Percentiles rank a stretch among this genome's conserved stretches.
Evolutionary conservation across 2,113 vertebrate genomes (phyloP).

Genomic region (Chloropsis cyanopogon): DNA sequence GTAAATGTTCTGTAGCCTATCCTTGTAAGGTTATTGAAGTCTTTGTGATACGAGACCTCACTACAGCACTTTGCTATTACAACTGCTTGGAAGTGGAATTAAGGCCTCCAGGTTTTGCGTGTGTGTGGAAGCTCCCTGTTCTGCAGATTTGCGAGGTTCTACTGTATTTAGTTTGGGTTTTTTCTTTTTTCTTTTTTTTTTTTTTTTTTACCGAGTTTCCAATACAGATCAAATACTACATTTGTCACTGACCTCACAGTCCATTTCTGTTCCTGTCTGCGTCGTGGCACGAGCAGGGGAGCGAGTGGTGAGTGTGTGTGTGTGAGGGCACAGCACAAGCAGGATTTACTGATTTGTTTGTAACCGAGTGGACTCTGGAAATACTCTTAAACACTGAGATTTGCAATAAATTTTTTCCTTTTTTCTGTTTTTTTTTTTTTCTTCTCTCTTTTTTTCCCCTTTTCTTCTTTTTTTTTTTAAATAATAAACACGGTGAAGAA

Average conservation of each 20-base stretch:
- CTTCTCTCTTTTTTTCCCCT: rapidly evolving
- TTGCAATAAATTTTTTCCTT: constrained; percentile 74
- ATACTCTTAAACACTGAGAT: constrained; percentile 70
- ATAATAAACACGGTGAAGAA: neutral
- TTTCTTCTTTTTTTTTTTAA: neutral
- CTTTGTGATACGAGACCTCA: constrained; percentile 57
- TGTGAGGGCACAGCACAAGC: constrained; percentile 29
- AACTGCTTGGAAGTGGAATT: constrained; percentile 49
- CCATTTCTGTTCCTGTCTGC: constrained; percentile 44
- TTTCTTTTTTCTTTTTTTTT: neutral
- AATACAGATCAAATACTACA: neutral
- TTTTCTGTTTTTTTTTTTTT: neutral
- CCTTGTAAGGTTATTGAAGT: constrained; percentile 16
- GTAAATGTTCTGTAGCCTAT: constrained; percentile 48
- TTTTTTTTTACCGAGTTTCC: constrained; percentile 34
- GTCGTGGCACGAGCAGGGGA: constrained; percentile 58
- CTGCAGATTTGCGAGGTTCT: constrained; percentile 61
- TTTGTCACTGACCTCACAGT: constrained; percentile 66
- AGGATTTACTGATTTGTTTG: constrained; percentile 50
- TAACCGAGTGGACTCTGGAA: constrained; percentile 69
- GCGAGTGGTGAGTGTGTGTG: constrained; percentile 49
- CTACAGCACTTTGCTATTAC: constrained; percentile 62
- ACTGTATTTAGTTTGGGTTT: neutral
- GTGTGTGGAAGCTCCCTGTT: constrained; percentile 52
- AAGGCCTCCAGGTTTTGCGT: constrained; percentile 28